Conservation (phyloP, 2,797 vertebrate genomes). For the Nothura maculosa region DNA sequence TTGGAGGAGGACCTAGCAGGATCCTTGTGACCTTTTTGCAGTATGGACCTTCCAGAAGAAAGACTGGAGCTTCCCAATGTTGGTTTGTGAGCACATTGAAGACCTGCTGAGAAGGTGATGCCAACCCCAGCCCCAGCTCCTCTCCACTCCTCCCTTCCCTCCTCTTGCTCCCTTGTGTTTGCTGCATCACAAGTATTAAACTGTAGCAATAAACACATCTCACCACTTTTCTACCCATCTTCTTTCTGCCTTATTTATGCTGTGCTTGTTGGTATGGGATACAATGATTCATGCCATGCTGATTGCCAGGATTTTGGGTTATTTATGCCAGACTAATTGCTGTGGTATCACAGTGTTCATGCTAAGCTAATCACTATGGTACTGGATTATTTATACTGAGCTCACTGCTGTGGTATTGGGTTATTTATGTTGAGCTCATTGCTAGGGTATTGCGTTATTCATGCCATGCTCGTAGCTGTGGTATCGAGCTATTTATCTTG, state of each 20-base stretch:
- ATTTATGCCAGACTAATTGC: constrained; percentile 66
- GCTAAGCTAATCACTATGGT: constrained; percentile 70
- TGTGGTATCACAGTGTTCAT: constrained; percentile 44
- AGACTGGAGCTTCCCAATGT: not conserved
- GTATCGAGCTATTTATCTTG: constrained; percentile 49
- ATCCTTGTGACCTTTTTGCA: rapidly evolving
- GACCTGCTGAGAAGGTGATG: not conserved
- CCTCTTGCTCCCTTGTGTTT: not conserved
- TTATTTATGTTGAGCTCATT: constrained; percentile 56
- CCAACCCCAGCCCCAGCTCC: not conserved
- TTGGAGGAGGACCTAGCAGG: not conserved
- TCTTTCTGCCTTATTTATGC: not conserved
- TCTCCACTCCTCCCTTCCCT: not conserved
- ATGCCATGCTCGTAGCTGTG: constrained; percentile 19
- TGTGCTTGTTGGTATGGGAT: not conserved
- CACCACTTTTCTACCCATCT: not conserved
- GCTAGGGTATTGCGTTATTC: constrained; percentile 46
- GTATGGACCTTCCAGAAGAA: not conserved
- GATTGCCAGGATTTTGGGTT: constrained; percentile 51
- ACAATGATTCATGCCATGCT: constrained; percentile 52
- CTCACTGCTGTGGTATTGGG: constrained; percentile 39
- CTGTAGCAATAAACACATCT: not conserved
- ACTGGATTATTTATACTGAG: constrained; percentile 72
- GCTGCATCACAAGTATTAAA: not conserved
- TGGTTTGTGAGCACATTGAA: not conserved